Evolutionary conservation across 2,888 invertebrate species (phyloP), one percentile per base, ranked within the genome.

Genomic region (Phania funesta): DNA sequence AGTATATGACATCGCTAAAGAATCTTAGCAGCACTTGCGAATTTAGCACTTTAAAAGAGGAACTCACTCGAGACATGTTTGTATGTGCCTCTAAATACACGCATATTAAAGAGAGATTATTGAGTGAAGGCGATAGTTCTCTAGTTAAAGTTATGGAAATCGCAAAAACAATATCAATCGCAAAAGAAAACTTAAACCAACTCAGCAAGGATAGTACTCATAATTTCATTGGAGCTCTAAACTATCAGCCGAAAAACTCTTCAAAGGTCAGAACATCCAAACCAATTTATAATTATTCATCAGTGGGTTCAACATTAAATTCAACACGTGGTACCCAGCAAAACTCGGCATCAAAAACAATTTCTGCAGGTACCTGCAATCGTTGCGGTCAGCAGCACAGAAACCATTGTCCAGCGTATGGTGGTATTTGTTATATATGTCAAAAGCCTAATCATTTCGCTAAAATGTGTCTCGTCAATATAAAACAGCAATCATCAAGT

Each of bases 51-150:
- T 6, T 85, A 2, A 74, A 76, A 16, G 71, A 60, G 18, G 16
- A 58, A 3, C 11, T 70, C 1, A 24, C 38, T 29, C 22, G 58
- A 7, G 73, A 52, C 18, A 62, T 73, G 16, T 85, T 83, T 54
- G 68, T 80, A 13, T 82, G 82, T 41, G 83, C 79, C 8, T n/a
- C 71, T 0, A 65, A 64, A 22, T 67, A 68, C n/a, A 22, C 26
- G 26, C 48, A 67, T 35, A 77, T 84, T 9, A 83, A 77, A 52
- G 35, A 35, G 11, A 35, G 11, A 29, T 26, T 84, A 20, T 41
- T 85, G 3, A 84, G 71, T 48, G 83, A 84, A 83, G 83, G 80
- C 0, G 62, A 64, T 32, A 83, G 79, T 8, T 16, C 38, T 20
- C 35, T 83, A 9, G 48, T 71, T 20, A 84, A 84, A 18, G 80